These are phyloP conservation scores for Rhopalosiphum maidis DNA, from an alignment of 1,140 invertebrate species.

Conservation along the genomic window DNA sequence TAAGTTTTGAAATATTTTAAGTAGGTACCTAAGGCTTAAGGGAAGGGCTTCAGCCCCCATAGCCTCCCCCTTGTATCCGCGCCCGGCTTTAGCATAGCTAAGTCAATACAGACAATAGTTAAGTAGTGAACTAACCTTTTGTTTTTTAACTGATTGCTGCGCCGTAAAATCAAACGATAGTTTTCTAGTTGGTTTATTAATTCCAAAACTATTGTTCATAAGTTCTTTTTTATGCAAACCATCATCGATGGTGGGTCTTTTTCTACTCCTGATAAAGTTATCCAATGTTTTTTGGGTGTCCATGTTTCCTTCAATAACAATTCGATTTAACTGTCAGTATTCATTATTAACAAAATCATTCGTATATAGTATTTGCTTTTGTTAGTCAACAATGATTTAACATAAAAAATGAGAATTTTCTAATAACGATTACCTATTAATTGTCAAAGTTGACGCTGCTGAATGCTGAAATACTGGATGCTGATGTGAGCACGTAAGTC, in stretches of 20 bases:
- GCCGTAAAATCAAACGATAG: slow-evolving; percentile 20
- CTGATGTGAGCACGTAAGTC: too few species aligned
- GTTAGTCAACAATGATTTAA: background rate
- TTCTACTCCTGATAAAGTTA: slow-evolving; percentile 17
- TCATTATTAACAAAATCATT: background rate
- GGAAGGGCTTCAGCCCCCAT: too few species aligned
- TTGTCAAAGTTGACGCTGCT: background rate
- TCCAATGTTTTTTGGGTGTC: slow-evolving; percentile 23
- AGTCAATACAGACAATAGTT: background rate
- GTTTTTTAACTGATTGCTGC: background rate
- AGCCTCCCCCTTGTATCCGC: too few species aligned
- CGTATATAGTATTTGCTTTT: background rate
- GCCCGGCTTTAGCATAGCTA: background rate
- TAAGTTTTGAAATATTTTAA: too few species aligned
- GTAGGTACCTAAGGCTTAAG: too few species aligned
- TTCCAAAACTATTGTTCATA: background rate
- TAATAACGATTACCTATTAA: background rate
- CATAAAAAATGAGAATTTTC: background rate
- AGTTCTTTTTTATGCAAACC: background rate
- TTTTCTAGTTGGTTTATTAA: slow-evolving; percentile 30
- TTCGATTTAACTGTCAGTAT: background rate
- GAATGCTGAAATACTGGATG: background rate
- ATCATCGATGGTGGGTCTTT: slow-evolving; percentile 16
- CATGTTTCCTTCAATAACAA: slow-evolving; percentile 27
- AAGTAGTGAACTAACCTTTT: slow-evolving; percentile 2